Conservation (phyloP, 2,113 vertebrate genomes). For the Centropristis striata region DNA sequence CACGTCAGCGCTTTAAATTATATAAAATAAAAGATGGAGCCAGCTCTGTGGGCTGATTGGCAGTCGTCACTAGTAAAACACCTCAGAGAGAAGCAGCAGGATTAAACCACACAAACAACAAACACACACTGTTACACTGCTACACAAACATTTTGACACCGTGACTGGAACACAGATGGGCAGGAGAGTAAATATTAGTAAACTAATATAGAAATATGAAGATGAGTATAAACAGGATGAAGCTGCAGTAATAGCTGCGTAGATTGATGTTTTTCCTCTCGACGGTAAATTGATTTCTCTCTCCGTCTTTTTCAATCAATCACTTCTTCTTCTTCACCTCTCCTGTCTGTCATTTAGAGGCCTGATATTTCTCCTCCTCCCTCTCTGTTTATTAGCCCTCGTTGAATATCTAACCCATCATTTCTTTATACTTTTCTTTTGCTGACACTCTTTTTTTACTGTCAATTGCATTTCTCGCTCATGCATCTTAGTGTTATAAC, state of each 20-base stretch:
- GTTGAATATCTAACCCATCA: not conserved
- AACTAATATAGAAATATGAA: slow-evolving; percentile 3
- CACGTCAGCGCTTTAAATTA: not conserved
- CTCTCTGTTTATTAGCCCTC: not conserved
- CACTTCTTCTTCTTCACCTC: not conserved
- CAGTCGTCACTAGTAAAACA: not conserved
- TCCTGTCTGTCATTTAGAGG: slow-evolving; percentile 15
- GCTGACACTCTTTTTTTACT: not conserved
- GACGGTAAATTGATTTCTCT: slow-evolving; percentile 6
- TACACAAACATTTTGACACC: slow-evolving; percentile 24
- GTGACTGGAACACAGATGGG: not conserved
- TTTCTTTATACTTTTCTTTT: not conserved
- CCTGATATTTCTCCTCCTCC: slow-evolving; percentile 1
- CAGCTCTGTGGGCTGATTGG: not conserved
- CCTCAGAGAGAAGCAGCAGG: not conserved
- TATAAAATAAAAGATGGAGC: not conserved
- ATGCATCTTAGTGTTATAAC: too few relatives aligned
- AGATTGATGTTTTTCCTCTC: not conserved
- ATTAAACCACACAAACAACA: not conserved
- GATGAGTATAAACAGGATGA: not conserved
- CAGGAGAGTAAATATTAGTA: not conserved
- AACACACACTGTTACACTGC: not conserved
- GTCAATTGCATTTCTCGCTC: too few relatives aligned
- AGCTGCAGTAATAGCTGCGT: too few relatives aligned
- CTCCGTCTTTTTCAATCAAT: not conserved